Evolutionary conservation across 2,797 vertebrate genomes (phyloP).

Genomic region (Oophaga sylvatica): DNA sequence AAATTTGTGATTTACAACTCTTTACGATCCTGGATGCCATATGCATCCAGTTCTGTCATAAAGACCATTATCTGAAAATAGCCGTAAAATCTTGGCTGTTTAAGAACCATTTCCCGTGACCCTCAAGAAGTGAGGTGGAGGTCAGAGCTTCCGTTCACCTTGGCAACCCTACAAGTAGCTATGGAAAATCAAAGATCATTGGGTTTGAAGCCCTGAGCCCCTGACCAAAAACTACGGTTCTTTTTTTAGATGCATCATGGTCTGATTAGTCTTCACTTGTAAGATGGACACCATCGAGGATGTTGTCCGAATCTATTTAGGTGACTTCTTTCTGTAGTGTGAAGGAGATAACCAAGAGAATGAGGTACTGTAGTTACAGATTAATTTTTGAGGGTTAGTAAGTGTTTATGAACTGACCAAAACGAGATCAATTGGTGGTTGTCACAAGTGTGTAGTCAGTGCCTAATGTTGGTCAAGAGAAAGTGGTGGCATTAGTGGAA

Average conservation of each 20-base stretch:
- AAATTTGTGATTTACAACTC: conserved; percentile 19
- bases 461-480: too few species aligned
- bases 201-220: not conserved
- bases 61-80: conserved; percentile 29
- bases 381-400: too few species aligned
- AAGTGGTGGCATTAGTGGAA: too few species aligned
- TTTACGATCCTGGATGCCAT: conserved; percentile 31
- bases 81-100: conserved; percentile 34
- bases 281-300: not conserved
- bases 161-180: not conserved
- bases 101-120: conserved; percentile 44
- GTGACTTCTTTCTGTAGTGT: too few species aligned
- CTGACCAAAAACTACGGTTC: not conserved
- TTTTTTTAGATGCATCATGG: not conserved
- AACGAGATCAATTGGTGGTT: too few species aligned
- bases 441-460: too few species aligned
- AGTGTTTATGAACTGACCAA: too few species aligned
- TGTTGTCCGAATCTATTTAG: too few species aligned
- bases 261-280: not conserved
- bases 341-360: too few species aligned
- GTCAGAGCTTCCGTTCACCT: conserved; percentile 30
- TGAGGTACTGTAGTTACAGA: too few species aligned
- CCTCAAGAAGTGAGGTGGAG: conserved; percentile 21
- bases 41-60: conserved; percentile 4
- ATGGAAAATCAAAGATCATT: conserved; percentile 14